These are phyloP conservation scores for Hemichromis elongatus DNA, from an alignment of 2,113 vertebrate genomes.

Conservation along the genomic window DNA sequence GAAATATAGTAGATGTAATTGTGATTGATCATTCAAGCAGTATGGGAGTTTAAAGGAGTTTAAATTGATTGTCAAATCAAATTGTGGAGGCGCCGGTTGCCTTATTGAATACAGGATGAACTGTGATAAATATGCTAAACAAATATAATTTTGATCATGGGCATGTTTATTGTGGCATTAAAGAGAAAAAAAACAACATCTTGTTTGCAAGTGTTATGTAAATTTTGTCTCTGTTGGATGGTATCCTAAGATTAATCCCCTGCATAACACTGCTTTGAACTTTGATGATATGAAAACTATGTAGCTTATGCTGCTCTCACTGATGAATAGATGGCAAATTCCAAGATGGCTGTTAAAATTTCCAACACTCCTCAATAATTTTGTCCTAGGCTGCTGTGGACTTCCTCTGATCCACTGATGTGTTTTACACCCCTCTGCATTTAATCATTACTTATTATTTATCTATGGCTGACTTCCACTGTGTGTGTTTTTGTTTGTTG, in stretches of 20 bases:
- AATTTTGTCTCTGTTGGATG: neutral
- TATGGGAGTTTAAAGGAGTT: constrained; percentile 7
- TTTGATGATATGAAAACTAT: neutral
- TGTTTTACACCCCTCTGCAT: neutral
- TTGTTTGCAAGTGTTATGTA: neutral
- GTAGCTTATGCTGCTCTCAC: neutral
- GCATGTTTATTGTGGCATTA: neutral
- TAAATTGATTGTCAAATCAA: constrained; percentile 32
- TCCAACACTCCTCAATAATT: neutral
- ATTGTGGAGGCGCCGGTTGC: neutral
- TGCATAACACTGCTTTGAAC: neutral
- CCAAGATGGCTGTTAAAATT: neutral
- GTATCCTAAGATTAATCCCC: neutral
- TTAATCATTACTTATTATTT: neutral
- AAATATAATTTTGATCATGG: neutral
- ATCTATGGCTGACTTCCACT: neutral
- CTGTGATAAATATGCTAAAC: neutral
- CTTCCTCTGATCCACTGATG: neutral
- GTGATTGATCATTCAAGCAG: constrained; percentile 6
- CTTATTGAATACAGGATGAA: neutral
- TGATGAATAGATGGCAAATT: neutral
- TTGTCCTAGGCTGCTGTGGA: neutral
- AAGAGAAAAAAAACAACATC: neutral
- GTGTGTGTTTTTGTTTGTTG: neutral
- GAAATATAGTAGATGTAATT: constrained; percentile 28